Conservation (phyloP, 2,797 vertebrate genomes). For the Sebastes hubbsi region DNA sequence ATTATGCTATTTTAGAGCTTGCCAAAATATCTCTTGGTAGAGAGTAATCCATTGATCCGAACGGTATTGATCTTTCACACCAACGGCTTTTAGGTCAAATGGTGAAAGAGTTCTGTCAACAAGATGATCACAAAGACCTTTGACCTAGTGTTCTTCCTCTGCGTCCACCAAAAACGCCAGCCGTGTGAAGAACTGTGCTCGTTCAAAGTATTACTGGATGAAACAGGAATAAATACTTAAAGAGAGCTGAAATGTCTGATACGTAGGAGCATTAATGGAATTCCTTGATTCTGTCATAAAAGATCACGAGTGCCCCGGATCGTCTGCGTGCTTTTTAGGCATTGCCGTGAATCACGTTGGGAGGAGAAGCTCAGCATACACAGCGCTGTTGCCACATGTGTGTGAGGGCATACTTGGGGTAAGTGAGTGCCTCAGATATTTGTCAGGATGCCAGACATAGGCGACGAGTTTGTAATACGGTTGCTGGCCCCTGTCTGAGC, state of each 20-base stretch:
- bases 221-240: slow-evolving; percentile 59
- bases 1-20: slow-evolving; percentile 25
- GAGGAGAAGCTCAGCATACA: slow-evolving; percentile 35
- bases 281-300: slow-evolving; percentile 69
- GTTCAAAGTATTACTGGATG: slow-evolving; percentile 1
- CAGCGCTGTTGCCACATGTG: slow-evolving; percentile 67
- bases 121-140: background rate
- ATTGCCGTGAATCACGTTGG: slow-evolving; percentile 45
- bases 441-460: slow-evolving; percentile 82
- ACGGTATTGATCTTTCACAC: slow-evolving; percentile 1
- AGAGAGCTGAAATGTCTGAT: slow-evolving; percentile 48
- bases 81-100: slow-evolving; percentile 2
- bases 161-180: slow-evolving; percentile 8
- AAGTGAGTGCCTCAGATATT: slow-evolving; percentile 79
- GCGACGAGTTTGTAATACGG: slow-evolving; percentile 61
- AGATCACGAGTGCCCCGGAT: slow-evolving; percentile 22
- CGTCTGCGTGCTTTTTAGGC: slow-evolving; percentile 22
- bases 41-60: slow-evolving; percentile 6
- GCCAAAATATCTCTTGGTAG: slow-evolving; percentile 3
- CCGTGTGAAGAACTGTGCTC: background rate
- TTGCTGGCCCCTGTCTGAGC: slow-evolving; percentile 70
- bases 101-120: background rate
- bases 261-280: slow-evolving; percentile 56
- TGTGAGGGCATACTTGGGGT: slow-evolving; percentile 67
- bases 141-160: background rate